Conservation (phyloP, 2,113 vertebrate genomes). For the Anas platyrhynchos region DNA sequence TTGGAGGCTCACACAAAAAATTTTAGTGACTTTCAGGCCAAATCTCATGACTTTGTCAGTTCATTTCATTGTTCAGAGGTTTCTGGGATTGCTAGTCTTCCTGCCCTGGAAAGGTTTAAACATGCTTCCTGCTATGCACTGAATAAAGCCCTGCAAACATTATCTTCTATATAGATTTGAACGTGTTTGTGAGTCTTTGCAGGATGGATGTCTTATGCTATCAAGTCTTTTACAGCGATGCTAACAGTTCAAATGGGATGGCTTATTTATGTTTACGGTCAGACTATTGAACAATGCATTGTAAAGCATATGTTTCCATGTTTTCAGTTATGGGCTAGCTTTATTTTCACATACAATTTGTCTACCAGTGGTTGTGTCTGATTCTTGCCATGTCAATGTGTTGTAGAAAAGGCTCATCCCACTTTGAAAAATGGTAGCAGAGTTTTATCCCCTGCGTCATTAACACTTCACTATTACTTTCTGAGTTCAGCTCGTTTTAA, state of each 20-base stretch:
- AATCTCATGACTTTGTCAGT: neutral
- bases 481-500: neutral
- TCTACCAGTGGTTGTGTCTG: neutral
- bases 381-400: neutral
- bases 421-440: neutral
- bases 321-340: neutral
- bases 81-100: neutral
- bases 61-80: neutral
- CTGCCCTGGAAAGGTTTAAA: neutral
- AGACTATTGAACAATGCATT: neutral
- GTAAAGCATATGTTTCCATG: neutral
- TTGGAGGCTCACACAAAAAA: constrained; percentile 18
- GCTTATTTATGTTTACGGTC: neutral
- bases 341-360: neutral
- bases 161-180: neutral
- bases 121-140: neutral
- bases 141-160: neutral
- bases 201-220: neutral
- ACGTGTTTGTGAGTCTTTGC: neutral
- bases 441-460: neutral
- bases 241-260: neutral
- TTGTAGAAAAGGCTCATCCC: neutral
- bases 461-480: neutral
- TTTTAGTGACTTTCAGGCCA: constrained; percentile 1
- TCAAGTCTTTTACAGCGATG: neutral